Conservation (phyloP, 2,888 invertebrate genomes). For the Paralinhomoeus sp. region DNA sequence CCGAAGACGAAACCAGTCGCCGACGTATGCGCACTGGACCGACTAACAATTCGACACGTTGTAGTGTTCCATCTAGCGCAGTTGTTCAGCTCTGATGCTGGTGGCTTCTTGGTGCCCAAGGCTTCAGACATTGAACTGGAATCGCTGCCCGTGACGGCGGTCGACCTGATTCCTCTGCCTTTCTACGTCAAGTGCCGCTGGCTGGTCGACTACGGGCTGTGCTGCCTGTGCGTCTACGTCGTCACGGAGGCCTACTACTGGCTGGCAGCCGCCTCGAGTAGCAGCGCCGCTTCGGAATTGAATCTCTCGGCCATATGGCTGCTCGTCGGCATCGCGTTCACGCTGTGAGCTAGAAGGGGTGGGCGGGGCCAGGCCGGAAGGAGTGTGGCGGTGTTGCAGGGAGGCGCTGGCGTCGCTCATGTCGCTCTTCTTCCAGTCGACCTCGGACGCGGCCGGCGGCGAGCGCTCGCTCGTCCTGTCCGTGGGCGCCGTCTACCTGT, state of each 20-base stretch:
- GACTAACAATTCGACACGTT: too few relatives aligned
- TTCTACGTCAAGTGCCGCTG: constrained; percentile 83
- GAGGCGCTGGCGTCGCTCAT: constrained; percentile 63
- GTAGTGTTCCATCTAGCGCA: too few relatives aligned
- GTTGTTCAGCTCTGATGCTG: too few relatives aligned
- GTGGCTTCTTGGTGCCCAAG: constrained; percentile 66
- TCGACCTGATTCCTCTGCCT: constrained; percentile 65
- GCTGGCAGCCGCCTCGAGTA: too few relatives aligned
- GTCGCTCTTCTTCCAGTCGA: constrained; percentile 68
- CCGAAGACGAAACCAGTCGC: too few relatives aligned
- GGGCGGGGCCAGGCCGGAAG: background rate
- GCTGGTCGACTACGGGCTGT: constrained; percentile 75
- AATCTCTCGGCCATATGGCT: constrained; percentile 91
- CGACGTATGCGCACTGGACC: too few relatives aligned
- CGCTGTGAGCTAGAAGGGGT: too few relatives aligned
- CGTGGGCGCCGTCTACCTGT: constrained; percentile 64
- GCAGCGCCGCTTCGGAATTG: constrained; percentile 41
- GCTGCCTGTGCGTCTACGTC: constrained; percentile 55
- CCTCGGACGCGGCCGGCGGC: constrained; percentile 55
- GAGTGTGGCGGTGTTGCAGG: constrained; percentile 32
- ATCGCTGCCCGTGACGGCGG: constrained; percentile 46
- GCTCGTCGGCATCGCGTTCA: constrained; percentile 55
- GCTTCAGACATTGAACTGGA: constrained; percentile 52
- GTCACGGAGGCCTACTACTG: constrained; percentile 63
- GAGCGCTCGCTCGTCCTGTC: constrained; percentile 83